Evolutionary conservation across 2,888 invertebrate species (phyloP).

Genomic region (Platycheirus rosarum): DNA sequence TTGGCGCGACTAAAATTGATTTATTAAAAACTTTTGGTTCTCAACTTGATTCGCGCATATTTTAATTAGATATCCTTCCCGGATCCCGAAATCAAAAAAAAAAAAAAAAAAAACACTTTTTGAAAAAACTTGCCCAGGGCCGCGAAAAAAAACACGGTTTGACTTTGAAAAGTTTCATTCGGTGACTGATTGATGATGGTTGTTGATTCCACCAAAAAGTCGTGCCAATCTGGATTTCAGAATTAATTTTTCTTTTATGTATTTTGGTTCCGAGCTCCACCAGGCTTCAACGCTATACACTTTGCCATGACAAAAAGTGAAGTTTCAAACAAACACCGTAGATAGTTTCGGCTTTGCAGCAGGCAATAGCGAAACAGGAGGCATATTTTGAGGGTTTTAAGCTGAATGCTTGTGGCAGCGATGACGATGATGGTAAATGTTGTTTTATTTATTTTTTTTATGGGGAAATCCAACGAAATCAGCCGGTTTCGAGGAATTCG

Average conservation of each 20-base stretch:
- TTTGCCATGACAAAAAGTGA: conserved; percentile 68
- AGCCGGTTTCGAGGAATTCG: conserved; percentile 45
- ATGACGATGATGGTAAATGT: conserved; percentile 15
- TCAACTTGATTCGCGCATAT: conserved; percentile 42
- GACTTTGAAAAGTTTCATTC: conserved; percentile 73
- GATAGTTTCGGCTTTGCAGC: conserved; percentile 8
- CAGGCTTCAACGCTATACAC: conserved; percentile 6
- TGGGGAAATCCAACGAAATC: conserved; percentile 9
- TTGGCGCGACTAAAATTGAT: conserved; percentile 42
- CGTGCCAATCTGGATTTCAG: conserved; percentile 34
- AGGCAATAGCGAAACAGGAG: conserved; percentile 34
- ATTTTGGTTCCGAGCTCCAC: conserved; percentile 17
- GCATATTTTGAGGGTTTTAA: neutral
- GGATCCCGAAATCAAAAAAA: conserved; percentile 6
- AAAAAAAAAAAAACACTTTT: conserved; percentile 16
- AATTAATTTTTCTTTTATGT: conserved; percentile 34
- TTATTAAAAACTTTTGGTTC: conserved; percentile 56
- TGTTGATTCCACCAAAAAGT: conserved; percentile 48
- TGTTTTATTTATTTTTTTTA: neutral
- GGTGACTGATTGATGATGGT: conserved; percentile 64
- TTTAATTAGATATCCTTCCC: conserved; percentile 46
- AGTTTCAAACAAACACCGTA: conserved; percentile 63
- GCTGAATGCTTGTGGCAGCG: conserved; percentile 18
- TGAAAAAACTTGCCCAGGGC: conserved; percentile 38
- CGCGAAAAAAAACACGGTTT: conserved; percentile 50